Percentiles rank a stretch among this genome's conserved stretches.
phyloP scores from a whole-genome alignment of 1,140 invertebrate genomes.

The Maniola jurtina region DNA sequence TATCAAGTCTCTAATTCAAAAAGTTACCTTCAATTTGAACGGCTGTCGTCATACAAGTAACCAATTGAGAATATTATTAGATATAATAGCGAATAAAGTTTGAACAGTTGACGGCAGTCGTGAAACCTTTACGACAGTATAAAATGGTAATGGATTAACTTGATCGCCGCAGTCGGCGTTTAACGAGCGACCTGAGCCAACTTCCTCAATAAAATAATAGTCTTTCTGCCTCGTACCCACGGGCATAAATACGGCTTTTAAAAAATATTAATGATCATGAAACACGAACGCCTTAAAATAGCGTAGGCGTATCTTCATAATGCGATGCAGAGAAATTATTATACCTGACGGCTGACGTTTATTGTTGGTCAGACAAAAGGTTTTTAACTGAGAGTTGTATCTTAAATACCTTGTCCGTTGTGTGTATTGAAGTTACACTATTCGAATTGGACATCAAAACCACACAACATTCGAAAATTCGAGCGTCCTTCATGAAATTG shows the following conservation, averaged over 20 bases:
- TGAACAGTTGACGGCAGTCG: slow-evolving; percentile 59
- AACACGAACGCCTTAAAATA: slow-evolving; percentile 36
- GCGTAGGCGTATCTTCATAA: slow-evolving; percentile 27
- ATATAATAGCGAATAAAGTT: slow-evolving; percentile 57
- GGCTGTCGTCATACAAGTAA: slow-evolving; percentile 10
- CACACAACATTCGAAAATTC: not conserved
- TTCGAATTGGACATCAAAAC: not conserved
- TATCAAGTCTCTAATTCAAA: not conserved
- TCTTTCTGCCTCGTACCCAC: slow-evolving; percentile 43
- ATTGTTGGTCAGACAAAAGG: slow-evolving; percentile 8
- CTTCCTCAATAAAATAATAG: slow-evolving; percentile 76
- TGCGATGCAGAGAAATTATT: slow-evolving; percentile 12
- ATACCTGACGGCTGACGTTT: slow-evolving; percentile 13
- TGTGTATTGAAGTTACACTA: slow-evolving; percentile 1
- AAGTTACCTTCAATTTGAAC: not conserved
- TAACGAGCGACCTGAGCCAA: slow-evolving; percentile 67
- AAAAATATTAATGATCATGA: slow-evolving; percentile 42
- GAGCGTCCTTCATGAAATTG: no score
- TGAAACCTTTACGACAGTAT: slow-evolving; percentile 73
- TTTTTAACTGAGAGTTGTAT: slow-evolving; percentile 3
- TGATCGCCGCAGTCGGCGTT: slow-evolving; percentile 61
- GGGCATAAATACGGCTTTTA: slow-evolving; percentile 42
- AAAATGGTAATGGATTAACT: slow-evolving; percentile 75
- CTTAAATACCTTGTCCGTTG: not conserved
- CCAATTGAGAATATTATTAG: slow-evolving; percentile 33